Evolutionary conservation across 2,888 invertebrate genomes (phyloP).

Genomic region (Microplitis manilae): DNA sequence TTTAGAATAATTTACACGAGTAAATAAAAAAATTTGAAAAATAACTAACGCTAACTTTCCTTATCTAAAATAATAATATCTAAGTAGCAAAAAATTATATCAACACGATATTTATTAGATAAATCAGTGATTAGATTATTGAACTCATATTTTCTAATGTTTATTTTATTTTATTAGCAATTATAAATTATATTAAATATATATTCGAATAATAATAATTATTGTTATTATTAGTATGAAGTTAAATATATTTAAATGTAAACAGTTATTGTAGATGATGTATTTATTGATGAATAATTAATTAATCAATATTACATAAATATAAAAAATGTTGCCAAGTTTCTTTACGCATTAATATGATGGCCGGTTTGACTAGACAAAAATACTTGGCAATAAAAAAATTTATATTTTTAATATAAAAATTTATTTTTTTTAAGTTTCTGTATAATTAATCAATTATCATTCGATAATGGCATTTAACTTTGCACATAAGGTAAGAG

Average conservation of each 20-base stretch:
- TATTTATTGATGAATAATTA: neutral
- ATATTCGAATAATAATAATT: no score
- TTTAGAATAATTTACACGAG: neutral
- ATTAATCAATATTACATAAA: neutral
- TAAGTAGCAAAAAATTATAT: no score
- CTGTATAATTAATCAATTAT: no score
- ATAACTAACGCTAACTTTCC: neutral
- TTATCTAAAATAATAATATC: neutral
- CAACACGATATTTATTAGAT: no score
- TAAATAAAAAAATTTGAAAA: slow-evolving; percentile 14
- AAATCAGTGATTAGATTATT: no score
- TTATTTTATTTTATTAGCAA: no score
- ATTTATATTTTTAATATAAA: no score
- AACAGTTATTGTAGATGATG: neutral
- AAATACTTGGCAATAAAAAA: neutral
- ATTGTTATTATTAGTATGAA: neutral
- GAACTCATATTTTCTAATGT: no score
- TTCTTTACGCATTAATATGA: neutral
- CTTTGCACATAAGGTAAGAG: no score
- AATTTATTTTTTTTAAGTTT: no score
- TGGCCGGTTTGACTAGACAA: slow-evolving; percentile 40
- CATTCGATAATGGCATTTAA: no score
- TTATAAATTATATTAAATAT: no score
- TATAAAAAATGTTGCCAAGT: neutral
- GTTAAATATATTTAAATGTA: neutral